A percentile compares a stretch with the other conserved stretches of the same genome.
phyloP scores from a whole-genome alignment of 2,888 invertebrate genomes.

The Phymatocera aterrima region DNA sequence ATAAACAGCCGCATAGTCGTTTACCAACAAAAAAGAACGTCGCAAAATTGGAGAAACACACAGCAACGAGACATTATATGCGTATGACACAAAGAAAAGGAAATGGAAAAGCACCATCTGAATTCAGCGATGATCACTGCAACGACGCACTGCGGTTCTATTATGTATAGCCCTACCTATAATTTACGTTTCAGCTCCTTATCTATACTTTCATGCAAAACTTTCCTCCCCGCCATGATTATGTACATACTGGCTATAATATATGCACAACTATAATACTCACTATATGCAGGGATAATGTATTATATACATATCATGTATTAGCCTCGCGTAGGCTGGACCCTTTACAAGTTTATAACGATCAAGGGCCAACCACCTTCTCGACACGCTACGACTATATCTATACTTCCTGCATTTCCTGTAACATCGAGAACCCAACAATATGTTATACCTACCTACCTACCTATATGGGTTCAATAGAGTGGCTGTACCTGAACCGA shows the following conservation, averaged over 20 bases:
- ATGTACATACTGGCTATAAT: background rate
- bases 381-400: conserved; percentile 16
- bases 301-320: background rate
- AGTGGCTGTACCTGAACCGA: conserved; percentile 10
- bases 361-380: conserved; percentile 36
- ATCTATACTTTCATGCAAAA: too few species aligned
- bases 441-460: background rate
- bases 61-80: too few species aligned
- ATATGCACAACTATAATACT: too few species aligned
- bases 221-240: too few species aligned
- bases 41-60: background rate
- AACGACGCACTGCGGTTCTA: too few species aligned
- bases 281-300: too few species aligned
- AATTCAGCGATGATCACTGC: background rate
- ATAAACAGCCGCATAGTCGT: conserved; percentile 12
- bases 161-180: too few species aligned
- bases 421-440: conserved; percentile 31
- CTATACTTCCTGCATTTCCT: conserved; percentile 38
- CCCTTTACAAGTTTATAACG: conserved; percentile 24
- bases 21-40: conserved; percentile 8
- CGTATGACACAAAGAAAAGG: too few species aligned
- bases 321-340: conserved; percentile 17
- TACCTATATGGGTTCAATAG: background rate
- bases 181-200: too few species aligned
- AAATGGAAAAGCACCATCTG: background rate